Base-by-base conservation (phyloP, 1,140 invertebrate species). In the Apis laboriosa region DNA sequence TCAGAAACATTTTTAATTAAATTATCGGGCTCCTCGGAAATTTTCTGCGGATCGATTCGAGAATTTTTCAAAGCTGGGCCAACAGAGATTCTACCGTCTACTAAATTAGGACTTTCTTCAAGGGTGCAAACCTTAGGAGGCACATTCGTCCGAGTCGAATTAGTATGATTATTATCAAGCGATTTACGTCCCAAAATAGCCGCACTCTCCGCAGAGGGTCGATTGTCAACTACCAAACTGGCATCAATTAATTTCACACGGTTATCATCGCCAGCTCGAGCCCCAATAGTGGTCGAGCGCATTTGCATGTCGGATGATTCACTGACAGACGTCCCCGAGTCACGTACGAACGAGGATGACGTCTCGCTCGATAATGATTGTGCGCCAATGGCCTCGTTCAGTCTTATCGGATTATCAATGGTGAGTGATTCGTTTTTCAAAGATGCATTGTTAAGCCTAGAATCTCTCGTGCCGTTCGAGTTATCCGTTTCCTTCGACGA, bases 221-320 rank as follows among this genome's bases (percentile, higher is more conserved):
- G 34, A 55, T 77, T 53, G 43, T 75, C 79, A 58, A n/a, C 15
- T 2, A 15, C n/a, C n/a, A 68, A 81, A 60, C 80, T 64, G 43
- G 34, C 55, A 21, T 73, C 77, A 15, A 84, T 84, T 53, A 84
- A 68, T 73, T 80, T 64, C 67, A 60, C 68, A 53, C 68, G 53
- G 28, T 67, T 58, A 73, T 73, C 63, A 5, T 73, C 55, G 28
- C 17, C 51, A 15, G 73, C 49, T 74, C 13, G n/a, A 58, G 58
- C 49, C 17, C 9, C 24, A 12, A 43, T 15, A n/a, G 4, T n/a
- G 17, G 72, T 19, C 68, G 68, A 71, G 68, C 12, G 11, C 49
- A 43, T 83, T 66, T 58, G 75, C 49, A n/a, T 71, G 77, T 60
- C 43, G 66, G 70, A 80, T 77, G 82, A 77, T 80, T 84, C 72